A percentile compares a stretch with the other conserved stretches of the same genome.
Evolutionary conservation across 2,113 vertebrate species (phyloP).

Genomic region (Callipepla californica): DNA sequence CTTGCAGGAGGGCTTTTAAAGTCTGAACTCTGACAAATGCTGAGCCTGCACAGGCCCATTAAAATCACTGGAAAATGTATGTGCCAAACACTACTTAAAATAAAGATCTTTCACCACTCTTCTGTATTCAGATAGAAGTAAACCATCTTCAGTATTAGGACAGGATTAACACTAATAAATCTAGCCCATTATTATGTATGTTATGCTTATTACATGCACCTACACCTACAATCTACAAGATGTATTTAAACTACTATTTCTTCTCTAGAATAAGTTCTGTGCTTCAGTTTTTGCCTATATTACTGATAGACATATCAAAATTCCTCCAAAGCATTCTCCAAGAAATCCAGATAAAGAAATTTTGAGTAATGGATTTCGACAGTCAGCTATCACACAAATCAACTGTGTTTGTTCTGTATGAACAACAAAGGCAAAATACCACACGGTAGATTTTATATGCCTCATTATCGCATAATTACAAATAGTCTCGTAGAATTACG

Average conservation of each 20-base stretch:
- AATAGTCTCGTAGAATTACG: neutral
- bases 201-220: neutral
- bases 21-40: constrained; percentile 50
- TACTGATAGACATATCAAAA: neutral
- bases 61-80: constrained; percentile 21
- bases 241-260: neutral
- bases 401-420: neutral
- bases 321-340: neutral
- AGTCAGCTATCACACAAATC: neutral
- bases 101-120: neutral
- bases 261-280: neutral
- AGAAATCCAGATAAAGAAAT: neutral
- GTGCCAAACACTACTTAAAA: constrained; percentile 16
- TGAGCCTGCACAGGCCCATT: constrained; percentile 51
- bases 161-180: neutral
- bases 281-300: neutral
- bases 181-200: neutral
- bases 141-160: neutral
- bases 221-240: neutral
- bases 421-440: neutral
- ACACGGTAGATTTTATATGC: neutral
- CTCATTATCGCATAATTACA: neutral
- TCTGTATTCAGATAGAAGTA: neutral
- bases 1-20: constrained; percentile 52
- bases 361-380: neutral